phyloP scores from a whole-genome alignment of 1,140 invertebrate genomes.

The Pseudomyrmex dendroicus region DNA sequence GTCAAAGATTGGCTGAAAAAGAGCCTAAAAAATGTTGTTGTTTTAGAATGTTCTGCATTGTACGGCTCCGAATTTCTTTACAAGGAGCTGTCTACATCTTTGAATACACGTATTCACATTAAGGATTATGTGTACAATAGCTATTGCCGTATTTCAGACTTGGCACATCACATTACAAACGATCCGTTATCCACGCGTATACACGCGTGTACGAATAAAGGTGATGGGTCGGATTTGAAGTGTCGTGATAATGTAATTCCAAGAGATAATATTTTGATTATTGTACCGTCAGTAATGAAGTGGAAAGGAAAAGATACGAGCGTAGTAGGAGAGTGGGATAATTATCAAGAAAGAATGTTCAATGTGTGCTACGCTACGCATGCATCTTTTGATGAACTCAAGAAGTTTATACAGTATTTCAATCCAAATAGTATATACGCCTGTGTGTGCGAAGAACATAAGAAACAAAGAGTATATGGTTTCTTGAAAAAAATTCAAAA shows the following conservation, averaged over 20 bases:
- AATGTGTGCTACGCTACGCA: slow-evolving; percentile 89
- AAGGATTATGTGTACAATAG: slow-evolving; percentile 73
- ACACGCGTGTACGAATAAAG: slow-evolving; percentile 82
- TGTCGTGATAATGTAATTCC: slow-evolving; percentile 69
- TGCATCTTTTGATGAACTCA: slow-evolving; percentile 87
- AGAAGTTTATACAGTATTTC: slow-evolving; percentile 85
- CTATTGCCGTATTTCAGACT: slow-evolving; percentile 82
- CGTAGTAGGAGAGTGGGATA: slow-evolving; percentile 76
- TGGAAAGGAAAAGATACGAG: slow-evolving; percentile 83
- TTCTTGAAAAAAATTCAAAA: slow-evolving; percentile 71
- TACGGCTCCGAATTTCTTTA: slow-evolving; percentile 88
- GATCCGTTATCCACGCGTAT: slow-evolving; percentile 79
- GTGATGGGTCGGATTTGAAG: slow-evolving; percentile 48
- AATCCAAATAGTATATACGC: slow-evolving; percentile 85
- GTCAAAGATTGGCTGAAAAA: slow-evolving; percentile 86
- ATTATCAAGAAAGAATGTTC: slow-evolving; percentile 70
- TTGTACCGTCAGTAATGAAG: slow-evolving; percentile 85
- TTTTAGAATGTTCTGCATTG: slow-evolving; percentile 85
- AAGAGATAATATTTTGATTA: slow-evolving; percentile 75
- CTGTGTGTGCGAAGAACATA: slow-evolving; percentile 81
- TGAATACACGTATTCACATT: slow-evolving; percentile 87
- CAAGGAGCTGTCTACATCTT: slow-evolving; percentile 84
- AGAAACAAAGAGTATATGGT: slow-evolving; percentile 42
- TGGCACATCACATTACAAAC: slow-evolving; percentile 82
- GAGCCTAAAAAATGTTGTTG: slow-evolving; percentile 83